Evolutionary conservation across 2,888 invertebrate species (phyloP), one percentile per base, ranked within the genome.

Genomic region (Sinopyrophorus schimmeli): DNA sequence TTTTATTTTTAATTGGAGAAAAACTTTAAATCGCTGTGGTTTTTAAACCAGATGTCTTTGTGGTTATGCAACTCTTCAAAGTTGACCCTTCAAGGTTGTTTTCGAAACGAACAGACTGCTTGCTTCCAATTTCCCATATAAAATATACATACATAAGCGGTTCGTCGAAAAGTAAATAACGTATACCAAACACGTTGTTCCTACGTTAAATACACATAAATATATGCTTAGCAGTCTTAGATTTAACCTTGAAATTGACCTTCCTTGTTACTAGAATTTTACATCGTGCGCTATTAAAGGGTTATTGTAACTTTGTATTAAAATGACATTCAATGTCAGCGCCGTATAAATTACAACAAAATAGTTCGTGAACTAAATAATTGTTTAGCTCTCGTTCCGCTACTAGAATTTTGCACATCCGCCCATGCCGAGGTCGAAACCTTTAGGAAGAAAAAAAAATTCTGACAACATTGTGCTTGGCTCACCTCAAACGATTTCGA

Each of bases 41-140:
- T 15, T 31, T 32, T 20, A 20, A 14, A 14, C 5, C 15, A 4
- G 10, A 12, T 18, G n/a, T 23, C 35, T 12, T 10, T 27, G 39
- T 37, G 50, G 39, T 53, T 55, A 48, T 49, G 55, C 49, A 53
- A 55, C 50, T 49, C 28, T 39, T 32, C 51, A 31, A 35, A 50
- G 53, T 47, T 52, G 53, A 55, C 55, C 55, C 52, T 43, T 49
- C 55, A 55, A 55, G 55, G 55, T 47, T 47, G 55, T 2, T 34
- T 3, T 2, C 2, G n/a, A 12, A 14, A 11, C 9, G 5, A n/a
- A 17, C 28, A 39, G 39, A 39, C 39, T 18, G 39, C 26, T 17
- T 27, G 39, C 14, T 35, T 35, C 35, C 35, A n/a, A n/a, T n/a
- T n/a, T n/a, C n/a, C n/a, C n/a, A 35, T 20, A 21, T 34, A 11